Evolutionary conservation across 2,888 invertebrate species (phyloP).

Genomic region (Drosophila subsilvestris): DNA sequence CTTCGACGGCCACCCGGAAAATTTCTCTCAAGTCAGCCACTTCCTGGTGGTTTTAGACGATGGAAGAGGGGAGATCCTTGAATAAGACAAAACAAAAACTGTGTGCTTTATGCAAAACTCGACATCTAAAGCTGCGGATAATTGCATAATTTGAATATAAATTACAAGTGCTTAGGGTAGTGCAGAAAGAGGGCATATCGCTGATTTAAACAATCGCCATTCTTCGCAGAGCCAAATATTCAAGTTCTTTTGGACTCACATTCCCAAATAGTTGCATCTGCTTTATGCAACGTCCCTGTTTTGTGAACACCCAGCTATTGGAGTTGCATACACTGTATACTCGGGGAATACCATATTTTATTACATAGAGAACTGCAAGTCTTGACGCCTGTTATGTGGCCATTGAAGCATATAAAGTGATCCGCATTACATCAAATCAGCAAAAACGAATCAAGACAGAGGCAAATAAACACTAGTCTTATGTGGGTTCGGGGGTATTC

Average conservation of each 20-base stretch:
- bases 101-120: slow-evolving; percentile 52
- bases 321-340: not conserved
- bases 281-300: not conserved
- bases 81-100: slow-evolving; percentile 13
- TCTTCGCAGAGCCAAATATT: not conserved
- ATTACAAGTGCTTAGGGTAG: not conserved
- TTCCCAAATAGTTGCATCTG: not conserved
- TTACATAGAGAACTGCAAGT: slow-evolving; percentile 28
- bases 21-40: slow-evolving; percentile 49
- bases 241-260: not conserved
- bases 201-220: not conserved
- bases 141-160: slow-evolving; percentile 45
- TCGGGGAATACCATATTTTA: slow-evolving; percentile 28
- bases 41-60: slow-evolving; percentile 53
- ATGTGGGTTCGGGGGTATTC: not conserved
- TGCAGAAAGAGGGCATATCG: not conserved
- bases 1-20: slow-evolving; percentile 34
- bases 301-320: not conserved
- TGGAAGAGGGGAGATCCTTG: slow-evolving; percentile 9
- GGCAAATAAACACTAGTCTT: not conserved
- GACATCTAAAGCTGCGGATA: slow-evolving; percentile 7
- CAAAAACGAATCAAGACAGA: slow-evolving; percentile 8
- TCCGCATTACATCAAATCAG: slow-evolving; percentile 28
- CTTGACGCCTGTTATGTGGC: slow-evolving; percentile 44
- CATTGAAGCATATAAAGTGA: slow-evolving; percentile 54